Evolutionary conservation across 2,797 vertebrate genomes (phyloP), one percentile per base, ranked within the genome.

Genomic region (Pogonophryne albipinna): DNA sequence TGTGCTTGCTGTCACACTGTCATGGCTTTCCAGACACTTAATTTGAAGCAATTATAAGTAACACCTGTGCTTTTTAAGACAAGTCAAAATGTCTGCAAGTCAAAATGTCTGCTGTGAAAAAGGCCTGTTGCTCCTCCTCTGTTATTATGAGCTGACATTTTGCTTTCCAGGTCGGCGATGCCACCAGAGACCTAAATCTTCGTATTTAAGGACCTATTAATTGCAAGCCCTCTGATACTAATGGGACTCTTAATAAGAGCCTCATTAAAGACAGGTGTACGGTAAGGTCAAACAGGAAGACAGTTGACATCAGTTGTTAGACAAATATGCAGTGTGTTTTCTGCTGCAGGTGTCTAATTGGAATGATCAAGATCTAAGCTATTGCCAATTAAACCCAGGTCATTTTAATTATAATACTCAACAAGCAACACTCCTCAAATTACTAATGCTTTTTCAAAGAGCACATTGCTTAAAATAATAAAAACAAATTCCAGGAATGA

Each of bases 211-310:
- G 46, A 83, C 73, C 57, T 66, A 71, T 66, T 80, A 82, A 85
- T 78, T 83, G 59, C 15, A 12, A 69, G 56, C 81, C 78, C 76
- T 77, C 34, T 68, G 53, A 83, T 85, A 70, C 73, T 76, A 74
- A 82, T 64, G 79, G 76, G 75, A 72, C 55, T 68, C 38, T 84
- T 86, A 84, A 87, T 87, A 87, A 87, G 42, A 41, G 46, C 17
- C 85, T 88, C 49, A 75, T 87, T 92, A 80, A 73, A 85, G 80
- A 63, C 72, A 82, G 78, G 74, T 61, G 63, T 73, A 50, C 44
- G 69, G 65, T 60, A 87, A 87, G 87, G 87, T 91, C 79, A 87
- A 59, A 67, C 57, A 53, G 14, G 20, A 65, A 73, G 66, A 75
- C 56, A 17, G 66, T 72, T 67, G 66, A 71, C 75, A 72, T 71